Percentiles rank a stretch among this genome's conserved stretches.
Conservation (phyloP, 2,113 vertebrate genomes). For the Aegithalos caudatus region DNA sequence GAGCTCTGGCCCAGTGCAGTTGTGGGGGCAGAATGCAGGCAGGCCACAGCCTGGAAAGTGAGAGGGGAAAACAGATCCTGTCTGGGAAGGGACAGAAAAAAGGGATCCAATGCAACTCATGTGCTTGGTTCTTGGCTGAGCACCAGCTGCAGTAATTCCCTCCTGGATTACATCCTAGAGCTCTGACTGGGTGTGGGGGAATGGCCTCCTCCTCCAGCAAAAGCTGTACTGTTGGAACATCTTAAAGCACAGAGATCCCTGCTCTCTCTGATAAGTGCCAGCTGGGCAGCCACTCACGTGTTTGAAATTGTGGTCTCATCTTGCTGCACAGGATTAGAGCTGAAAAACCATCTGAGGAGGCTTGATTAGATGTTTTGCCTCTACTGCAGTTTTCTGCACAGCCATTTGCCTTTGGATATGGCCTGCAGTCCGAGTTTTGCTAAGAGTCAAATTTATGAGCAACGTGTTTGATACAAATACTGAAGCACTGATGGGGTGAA, state of each 20-base stretch:
- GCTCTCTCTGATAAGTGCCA: neutral
- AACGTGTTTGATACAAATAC: fast-evolving
- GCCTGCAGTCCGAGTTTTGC: neutral
- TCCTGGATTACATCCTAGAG: neutral
- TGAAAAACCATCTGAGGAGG: neutral
- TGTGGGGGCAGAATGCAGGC: neutral
- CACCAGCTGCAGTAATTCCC: neutral
- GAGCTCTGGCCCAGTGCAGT: neutral
- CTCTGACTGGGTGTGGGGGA: neutral
- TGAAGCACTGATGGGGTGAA: neutral
- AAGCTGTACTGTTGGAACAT: neutral
- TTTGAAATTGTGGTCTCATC: neutral
- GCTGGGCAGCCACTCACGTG: neutral
- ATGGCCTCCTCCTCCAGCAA: neutral
- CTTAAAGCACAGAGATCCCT: neutral
- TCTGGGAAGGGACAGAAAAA: neutral
- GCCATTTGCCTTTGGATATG: neutral
- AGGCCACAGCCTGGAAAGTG: neutral
- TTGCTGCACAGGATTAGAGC: neutral
- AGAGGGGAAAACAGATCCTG: neutral
- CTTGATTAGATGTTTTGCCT: neutral
- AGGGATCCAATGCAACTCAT: neutral
- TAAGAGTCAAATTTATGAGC: neutral
- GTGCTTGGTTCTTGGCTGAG: neutral
- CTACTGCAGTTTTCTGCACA: neutral